These are phyloP conservation scores for Andrena bicolor DNA, from an alignment of 2,888 invertebrate genomes.

Conservation along the genomic window DNA sequence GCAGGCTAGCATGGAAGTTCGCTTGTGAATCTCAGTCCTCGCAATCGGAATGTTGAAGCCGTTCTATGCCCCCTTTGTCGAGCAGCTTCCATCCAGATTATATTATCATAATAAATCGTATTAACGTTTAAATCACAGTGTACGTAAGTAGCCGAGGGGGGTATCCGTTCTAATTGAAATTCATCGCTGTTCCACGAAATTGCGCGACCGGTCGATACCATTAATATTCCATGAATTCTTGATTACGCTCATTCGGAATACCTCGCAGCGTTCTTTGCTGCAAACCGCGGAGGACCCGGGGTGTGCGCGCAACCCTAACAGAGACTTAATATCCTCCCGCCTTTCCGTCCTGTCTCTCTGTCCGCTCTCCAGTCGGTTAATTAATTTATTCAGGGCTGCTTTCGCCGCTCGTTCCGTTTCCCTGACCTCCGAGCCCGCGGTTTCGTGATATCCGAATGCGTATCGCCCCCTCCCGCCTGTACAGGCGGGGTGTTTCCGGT, in stretches of 20 bases:
- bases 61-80: too few relatives aligned
- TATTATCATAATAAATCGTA: background rate
- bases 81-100: background rate
- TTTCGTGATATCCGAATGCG: conserved; percentile 52
- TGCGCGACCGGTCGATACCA: background rate
- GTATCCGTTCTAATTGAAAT: background rate
- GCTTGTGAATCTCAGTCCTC: too few relatives aligned
- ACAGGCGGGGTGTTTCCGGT: conserved; percentile 70
- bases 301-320: conserved; percentile 2
- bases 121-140: background rate
- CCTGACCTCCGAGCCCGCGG: conserved; percentile 25
- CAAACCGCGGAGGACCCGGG: conserved; percentile 14
- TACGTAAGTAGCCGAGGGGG: too few relatives aligned
- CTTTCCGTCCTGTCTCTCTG: background rate
- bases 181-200: background rate
- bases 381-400: conserved; percentile 55
- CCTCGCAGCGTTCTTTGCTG: conserved; percentile 11
- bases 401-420: conserved; percentile 32
- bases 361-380: conserved; percentile 28
- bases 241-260: background rate
- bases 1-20: too few relatives aligned
- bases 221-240: conserved; percentile 15
- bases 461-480: conserved; percentile 29
- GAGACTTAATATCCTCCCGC: conserved; percentile 29
- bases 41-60: too few relatives aligned